Evolutionary conservation across 1,140 invertebrate species (phyloP).

Genomic region (Pectinophora gossypiella): DNA sequence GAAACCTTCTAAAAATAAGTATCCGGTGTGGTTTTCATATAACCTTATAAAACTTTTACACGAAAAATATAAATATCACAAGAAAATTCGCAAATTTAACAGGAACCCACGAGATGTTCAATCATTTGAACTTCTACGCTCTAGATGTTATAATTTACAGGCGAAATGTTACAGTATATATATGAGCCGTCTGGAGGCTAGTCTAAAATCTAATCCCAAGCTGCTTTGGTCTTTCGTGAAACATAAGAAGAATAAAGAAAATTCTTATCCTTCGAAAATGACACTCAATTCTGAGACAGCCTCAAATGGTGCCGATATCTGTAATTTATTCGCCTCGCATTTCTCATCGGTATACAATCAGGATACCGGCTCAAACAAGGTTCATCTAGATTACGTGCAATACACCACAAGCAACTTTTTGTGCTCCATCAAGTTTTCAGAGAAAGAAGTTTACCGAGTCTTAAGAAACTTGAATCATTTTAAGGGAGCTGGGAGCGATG

Average conservation of each 20-base stretch:
- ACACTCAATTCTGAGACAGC: background rate
- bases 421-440: background rate
- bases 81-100: background rate
- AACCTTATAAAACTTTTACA: background rate
- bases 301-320: background rate
- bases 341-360: background rate
- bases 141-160: background rate
- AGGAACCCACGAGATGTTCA: background rate
- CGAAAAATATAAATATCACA: background rate
- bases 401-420: background rate
- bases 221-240: background rate
- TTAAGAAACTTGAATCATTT: constrained; percentile 10
- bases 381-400: background rate
- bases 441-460: background rate
- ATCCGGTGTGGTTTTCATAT: background rate
- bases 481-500: constrained; percentile 18
- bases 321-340: background rate
- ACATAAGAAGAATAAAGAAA: background rate
- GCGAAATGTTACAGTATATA: background rate
- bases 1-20: background rate
- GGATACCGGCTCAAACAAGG: background rate
- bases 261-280: background rate
- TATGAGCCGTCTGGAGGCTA: background rate
- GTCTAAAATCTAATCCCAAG: background rate
- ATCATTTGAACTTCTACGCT: background rate